A percentile compares a stretch with the other conserved stretches of the same genome.
phyloP scores from a whole-genome alignment of 2,113 vertebrate genomes.

The Tiliqua scincoides region DNA sequence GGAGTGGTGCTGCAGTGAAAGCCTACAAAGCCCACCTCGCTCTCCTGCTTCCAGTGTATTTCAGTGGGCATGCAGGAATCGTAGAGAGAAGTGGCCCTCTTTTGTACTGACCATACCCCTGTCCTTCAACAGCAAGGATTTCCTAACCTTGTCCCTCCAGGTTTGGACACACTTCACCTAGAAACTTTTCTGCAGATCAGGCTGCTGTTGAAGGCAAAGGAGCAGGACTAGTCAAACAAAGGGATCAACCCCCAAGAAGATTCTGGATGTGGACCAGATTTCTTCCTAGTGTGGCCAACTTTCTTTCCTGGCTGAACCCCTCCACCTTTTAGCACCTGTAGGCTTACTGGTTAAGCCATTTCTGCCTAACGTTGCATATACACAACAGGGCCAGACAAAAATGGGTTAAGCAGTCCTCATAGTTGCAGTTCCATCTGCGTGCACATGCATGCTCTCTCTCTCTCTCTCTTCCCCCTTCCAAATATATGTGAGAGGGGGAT shows the following conservation, averaged over 20 bases:
- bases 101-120: neutral
- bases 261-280: neutral
- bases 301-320: neutral
- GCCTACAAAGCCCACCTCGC: no score
- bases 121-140: neutral
- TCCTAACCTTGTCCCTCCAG: neutral
- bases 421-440: no score
- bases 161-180: neutral
- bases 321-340: neutral
- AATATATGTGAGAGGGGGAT: no score
- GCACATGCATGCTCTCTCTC: no score
- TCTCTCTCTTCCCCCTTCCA: no score
- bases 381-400: neutral
- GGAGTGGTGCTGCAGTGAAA: neutral
- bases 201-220: neutral
- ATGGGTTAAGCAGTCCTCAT: no score
- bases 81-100: neutral
- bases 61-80: no score
- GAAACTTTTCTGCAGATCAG: neutral
- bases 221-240: neutral
- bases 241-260: neutral
- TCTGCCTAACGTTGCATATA: no score
- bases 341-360: no score
- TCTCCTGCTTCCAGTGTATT: neutral
- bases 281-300: neutral